Base-by-base conservation (phyloP, 2,888 invertebrate species). In the Drosophila prostipennis region DNA sequence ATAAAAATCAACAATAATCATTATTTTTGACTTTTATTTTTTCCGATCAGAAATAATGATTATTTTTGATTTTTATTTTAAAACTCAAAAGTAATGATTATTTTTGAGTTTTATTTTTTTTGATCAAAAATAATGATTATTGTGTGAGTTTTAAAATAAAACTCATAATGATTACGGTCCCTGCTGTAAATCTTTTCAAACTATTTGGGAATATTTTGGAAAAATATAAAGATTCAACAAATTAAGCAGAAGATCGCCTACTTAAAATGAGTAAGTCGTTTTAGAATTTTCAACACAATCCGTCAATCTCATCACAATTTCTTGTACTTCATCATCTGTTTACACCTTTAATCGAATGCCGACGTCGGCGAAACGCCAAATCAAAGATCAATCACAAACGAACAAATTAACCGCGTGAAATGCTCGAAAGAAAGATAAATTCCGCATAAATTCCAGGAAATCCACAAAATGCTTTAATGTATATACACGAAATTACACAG, bases 381-480 rank as follows among this genome's bases (percentile, higher is more conserved):
- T 67, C 77, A 82, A 82, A 87, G 87, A 87, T 87, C 85, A 87
- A 81, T 81, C 87, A 86, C 87, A 86, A 72, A 67, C 64, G 56
- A 49, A 71, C 43, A 61, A 51, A 37, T 39, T 26, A 52, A 23
- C 10, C 42, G 14, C n/a, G 42, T 26, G 39, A 61, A 72, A 43
- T 46, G 53, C 65, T 51, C 58, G 49, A 67, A 57, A 65, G 42
- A 37, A 34, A 74, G 49, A 59, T 59, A 59, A 87, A 87, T 78
- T 87, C 88, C 78, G 73, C 73, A 74, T 74, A 76, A 88, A 87
- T 82, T 88, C 88, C 82, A 83, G 87, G 88, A 82, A 82, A 87
- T 86, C 72, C 78, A 82, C 80, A 69, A 77, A 59, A 63, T 55
- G 71, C 48, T 82, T 77, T 72, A 58, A 74, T 75, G 70, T 74